These are phyloP conservation scores for Orchesellides sinensis DNA, from an alignment of 2,888 invertebrate species.

Conservation along the genomic window DNA sequence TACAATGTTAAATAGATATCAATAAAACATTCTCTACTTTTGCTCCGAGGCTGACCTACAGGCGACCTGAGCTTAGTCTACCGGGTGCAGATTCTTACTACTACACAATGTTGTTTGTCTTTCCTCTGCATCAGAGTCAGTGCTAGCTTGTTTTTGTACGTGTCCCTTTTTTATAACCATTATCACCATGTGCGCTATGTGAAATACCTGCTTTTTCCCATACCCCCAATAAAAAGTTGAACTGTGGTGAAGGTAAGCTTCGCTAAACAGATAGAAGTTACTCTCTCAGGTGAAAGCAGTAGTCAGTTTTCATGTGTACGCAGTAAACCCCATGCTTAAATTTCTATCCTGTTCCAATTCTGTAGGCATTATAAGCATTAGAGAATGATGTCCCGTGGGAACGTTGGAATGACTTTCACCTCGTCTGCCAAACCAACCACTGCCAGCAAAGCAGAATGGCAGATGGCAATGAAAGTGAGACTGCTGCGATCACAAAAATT, in stretches of 20 bases:
- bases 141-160: neutral
- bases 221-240: neutral
- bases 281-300: too few species aligned
- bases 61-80: slow-evolving; percentile 26
- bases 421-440: slow-evolving; percentile 20
- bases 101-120: neutral
- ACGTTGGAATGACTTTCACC: slow-evolving; percentile 50
- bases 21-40: too few species aligned
- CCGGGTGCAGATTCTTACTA: neutral
- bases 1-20: too few species aligned
- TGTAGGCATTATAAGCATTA: slow-evolving; percentile 39
- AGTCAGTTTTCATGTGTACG: too few species aligned
- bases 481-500: neutral
- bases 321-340: neutral
- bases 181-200: slow-evolving; percentile 36
- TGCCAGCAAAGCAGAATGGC: slow-evolving; percentile 14
- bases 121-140: too few species aligned
- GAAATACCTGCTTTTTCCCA: slow-evolving; percentile 7
- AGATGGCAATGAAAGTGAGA: slow-evolving; percentile 48
- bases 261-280: too few species aligned
- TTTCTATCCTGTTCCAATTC: slow-evolving; percentile 1
- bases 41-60: slow-evolving; percentile 25
- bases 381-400: slow-evolving; percentile 53
- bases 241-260: too few species aligned
- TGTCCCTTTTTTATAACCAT: slow-evolving; percentile 43